These are phyloP conservation scores for Cochlearius cochlearius DNA, from an alignment of 2,113 vertebrate species.

Conservation along the genomic window DNA sequence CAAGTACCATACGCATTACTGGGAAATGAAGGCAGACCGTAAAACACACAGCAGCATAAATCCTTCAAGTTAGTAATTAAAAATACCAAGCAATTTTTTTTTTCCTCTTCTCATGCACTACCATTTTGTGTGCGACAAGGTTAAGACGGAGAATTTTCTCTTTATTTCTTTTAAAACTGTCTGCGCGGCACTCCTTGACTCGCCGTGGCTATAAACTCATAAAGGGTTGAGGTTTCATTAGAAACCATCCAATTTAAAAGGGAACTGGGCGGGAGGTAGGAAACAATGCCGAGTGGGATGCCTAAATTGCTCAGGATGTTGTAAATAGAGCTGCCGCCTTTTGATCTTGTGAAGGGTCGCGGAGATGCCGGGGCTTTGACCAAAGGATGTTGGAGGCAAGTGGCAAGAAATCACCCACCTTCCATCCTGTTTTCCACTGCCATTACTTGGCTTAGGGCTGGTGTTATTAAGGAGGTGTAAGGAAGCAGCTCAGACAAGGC, in stretches of 20 bases:
- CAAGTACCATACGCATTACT: accelerated
- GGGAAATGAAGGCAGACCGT: not conserved
- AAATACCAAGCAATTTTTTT: not conserved
- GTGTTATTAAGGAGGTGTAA: conserved; percentile 71
- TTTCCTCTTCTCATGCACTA: not conserved
- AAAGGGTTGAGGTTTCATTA: conserved; percentile 43
- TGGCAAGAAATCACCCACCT: conserved; percentile 58
- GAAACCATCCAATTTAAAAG: conserved; percentile 46
- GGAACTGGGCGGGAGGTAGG: conserved; percentile 58
- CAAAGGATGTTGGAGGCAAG: conserved; percentile 64
- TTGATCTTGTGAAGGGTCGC: conserved; percentile 67
- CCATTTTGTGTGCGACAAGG: not conserved
- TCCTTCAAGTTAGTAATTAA: not conserved
- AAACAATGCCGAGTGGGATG: conserved; percentile 61
- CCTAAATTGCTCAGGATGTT: conserved; percentile 74
- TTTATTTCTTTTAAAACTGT: not conserved
- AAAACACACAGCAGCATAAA: not conserved
- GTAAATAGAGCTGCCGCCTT: conserved; percentile 67
- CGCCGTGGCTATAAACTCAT: conserved; percentile 42
- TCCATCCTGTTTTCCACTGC: conserved; percentile 63
- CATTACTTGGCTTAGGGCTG: conserved; percentile 67
- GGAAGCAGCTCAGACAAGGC: conserved; percentile 75
- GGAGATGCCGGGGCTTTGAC: conserved; percentile 52
- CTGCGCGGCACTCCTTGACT: not conserved
- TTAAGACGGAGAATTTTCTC: not conserved